These are phyloP conservation scores for Hippoglossus hippoglossus DNA, from an alignment of 2,797 vertebrate species.

Conservation along the genomic window DNA sequence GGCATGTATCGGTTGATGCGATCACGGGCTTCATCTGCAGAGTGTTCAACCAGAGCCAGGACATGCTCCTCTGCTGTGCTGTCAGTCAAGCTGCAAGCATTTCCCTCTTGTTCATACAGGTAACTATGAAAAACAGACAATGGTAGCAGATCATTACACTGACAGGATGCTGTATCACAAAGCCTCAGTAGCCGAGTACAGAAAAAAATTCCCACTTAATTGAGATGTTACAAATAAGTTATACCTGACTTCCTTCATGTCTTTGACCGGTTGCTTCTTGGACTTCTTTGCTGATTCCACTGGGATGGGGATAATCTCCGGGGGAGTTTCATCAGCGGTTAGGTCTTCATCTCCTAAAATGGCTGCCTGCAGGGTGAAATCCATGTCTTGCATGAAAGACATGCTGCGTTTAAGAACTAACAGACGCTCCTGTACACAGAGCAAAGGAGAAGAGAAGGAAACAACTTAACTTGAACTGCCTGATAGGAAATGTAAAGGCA, in stretches of 20 bases:
- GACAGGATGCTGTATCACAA: not conserved
- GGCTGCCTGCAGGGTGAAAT: slow-evolving; percentile 98
- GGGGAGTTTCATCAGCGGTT: slow-evolving; percentile 87
- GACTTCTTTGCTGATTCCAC: slow-evolving; percentile 95
- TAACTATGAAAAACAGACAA: slow-evolving; percentile 80
- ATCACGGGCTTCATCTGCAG: slow-evolving; percentile 97
- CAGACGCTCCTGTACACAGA: slow-evolving; percentile 94
- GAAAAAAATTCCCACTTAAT: not conserved
- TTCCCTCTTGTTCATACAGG: slow-evolving; percentile 95
- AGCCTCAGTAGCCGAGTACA: not conserved
- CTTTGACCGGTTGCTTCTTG: slow-evolving; percentile 94
- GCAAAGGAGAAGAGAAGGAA: slow-evolving; percentile 83
- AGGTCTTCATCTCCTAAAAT: slow-evolving; percentile 95
- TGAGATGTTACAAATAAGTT: not conserved
- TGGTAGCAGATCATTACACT: not conserved
- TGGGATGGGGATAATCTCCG: slow-evolving; percentile 90
- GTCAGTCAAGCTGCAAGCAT: slow-evolving; percentile 96
- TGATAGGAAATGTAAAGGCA: slow-evolving; percentile 29
- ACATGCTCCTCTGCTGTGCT: slow-evolving; percentile 98
- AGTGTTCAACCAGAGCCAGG: slow-evolving; percentile 95
- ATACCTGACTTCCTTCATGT: slow-evolving; percentile 95
- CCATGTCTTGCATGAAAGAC: slow-evolving; percentile 99
- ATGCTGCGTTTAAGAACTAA: slow-evolving; percentile 99
- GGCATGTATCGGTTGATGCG: slow-evolving; percentile 94
- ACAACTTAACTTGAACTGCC: slow-evolving; percentile 79